Base-by-base conservation (phyloP, 2,888 invertebrate species). In the Orthosia cruda region DNA sequence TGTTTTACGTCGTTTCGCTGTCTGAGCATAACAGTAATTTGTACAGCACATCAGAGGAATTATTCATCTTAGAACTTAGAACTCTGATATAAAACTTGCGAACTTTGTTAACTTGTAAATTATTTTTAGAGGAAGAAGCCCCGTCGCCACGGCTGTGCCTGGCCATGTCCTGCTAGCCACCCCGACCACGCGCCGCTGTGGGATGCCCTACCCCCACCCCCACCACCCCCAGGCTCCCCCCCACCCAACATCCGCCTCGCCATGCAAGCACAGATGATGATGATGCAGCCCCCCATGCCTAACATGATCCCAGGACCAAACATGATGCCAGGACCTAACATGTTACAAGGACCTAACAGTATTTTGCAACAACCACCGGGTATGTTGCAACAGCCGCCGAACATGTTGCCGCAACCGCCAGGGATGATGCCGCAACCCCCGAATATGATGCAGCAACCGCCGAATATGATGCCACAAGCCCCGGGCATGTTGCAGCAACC, bases 151-250 rank as follows among this genome's bases (percentile, higher is more conserved):
- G 97, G 96, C 0, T 95, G 96, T 89, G 94, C 96, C 76, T 96
- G 96, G 95, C 97, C 96, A 74, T 96, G 96, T 68, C 94, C 96
- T n/a, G 92, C 94, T 15, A 2, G 89, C 16, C 96, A 96, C 92
- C 83, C 94, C 0, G 96, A 96, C 93, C 96, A 96, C 93, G 95
- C 95, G 88, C 93, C 96, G 74, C 95, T 95, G 89, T 97, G 96
- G 96, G 97, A 96, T 91, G 95, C 95, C 69, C 92, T 97, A 88
- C 97, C 97, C 0, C 97, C 97, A 2, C 97, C 97, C 0, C 96
- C 96, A 4, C 95, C 97, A 26, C 97, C 96, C 3, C 94, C 95
- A n/a, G 95, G 94, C 82, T 91, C 93, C 3, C 96, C 96, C 0
- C 95, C 95, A 1, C 92, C 92, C 67, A 71, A 57, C 70, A 16